These are phyloP conservation scores for Globodera ellingtonae DNA, from an alignment of 1,140 invertebrate species.

Conservation along the genomic window DNA sequence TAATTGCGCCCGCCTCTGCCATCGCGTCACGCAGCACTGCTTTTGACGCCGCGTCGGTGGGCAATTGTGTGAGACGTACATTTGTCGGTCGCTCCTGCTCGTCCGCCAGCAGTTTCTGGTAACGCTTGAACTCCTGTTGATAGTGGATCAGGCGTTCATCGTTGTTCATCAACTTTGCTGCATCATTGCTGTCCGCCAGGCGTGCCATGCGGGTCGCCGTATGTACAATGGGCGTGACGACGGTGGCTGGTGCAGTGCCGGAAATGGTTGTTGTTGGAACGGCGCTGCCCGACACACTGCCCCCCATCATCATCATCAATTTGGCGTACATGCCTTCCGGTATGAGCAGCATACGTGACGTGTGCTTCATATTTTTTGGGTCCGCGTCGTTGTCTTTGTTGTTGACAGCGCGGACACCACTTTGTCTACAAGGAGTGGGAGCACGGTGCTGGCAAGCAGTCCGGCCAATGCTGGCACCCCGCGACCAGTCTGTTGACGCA, in stretches of 20 bases:
- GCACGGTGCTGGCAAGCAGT: slow-evolving; percentile 6
- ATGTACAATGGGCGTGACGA: no score
- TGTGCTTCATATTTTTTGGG: slow-evolving; percentile 22
- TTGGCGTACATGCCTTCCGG: slow-evolving; percentile 30
- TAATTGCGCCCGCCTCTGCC: no score
- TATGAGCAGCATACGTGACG: slow-evolving; percentile 21
- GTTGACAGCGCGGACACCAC: background rate
- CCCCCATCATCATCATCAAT: background rate
- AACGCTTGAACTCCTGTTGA: background rate
- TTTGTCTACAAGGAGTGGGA: slow-evolving; percentile 5
- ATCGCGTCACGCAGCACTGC: no score
- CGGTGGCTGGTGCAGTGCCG: no score
- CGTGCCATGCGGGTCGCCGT: no score
- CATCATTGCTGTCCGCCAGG: no score
- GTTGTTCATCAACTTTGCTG: background rate
- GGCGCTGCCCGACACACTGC: no score
- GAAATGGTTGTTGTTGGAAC: no score
- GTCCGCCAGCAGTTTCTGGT: background rate
- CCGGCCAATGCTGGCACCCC: background rate
- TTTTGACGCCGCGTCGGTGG: no score
- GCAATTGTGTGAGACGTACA: background rate
- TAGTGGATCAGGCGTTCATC: background rate
- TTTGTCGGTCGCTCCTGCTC: background rate
- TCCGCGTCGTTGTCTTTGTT: background rate
- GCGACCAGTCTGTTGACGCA: slow-evolving; percentile 3